Evolutionary conservation across 2,113 vertebrate species (phyloP), one percentile per base, ranked within the genome.

Genomic region (Rattus rattus): DNA sequence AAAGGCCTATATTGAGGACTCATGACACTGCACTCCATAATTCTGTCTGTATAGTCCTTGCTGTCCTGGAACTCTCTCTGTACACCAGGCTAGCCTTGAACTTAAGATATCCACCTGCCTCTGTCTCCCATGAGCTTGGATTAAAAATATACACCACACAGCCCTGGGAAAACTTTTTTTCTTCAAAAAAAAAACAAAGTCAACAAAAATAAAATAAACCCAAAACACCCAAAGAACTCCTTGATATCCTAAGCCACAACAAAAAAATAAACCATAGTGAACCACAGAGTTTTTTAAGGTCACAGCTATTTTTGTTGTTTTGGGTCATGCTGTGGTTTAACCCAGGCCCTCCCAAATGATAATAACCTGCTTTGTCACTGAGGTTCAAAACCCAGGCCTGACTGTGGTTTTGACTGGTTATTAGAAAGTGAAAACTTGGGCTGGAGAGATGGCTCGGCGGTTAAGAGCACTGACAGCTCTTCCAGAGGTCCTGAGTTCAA

Each of bases 241-340:
- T 43, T 65, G 65, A 69, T 54, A 33, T 63, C 56, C n/a, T 92
- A 95, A 94, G n/a, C 73, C n/a, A 85, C 84, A 56, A 84, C 85
- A 80, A 94, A 94, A 92, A 94, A 88, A 14, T 65, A 95, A 90
- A 33, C 11, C 28, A 13, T n/a, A 61, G n/a, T 77, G 43, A 52
- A 86, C 63, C 83, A 52, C 79, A 61, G 6, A 85, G 19, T 81
- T 94, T 65, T 65, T 2, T 36, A 10, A 95, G 28, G 5, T 47
- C 33, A 90, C 17, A 59, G 28, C 39, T 33, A 17, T 65, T 43
- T 52, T n/a, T 54, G 10, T 30, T 85, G 7, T 49, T 67, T 12
- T 63, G 4, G 10, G 59, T 81, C 6, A 61, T 83, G 47, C 26
- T 59, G 52, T 13, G 47, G 16, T 65, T 52, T 4, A 90, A 52